These are phyloP conservation scores for Gulo gulo DNA, from an alignment of 2,113 vertebrate species.

Conservation along the genomic window DNA sequence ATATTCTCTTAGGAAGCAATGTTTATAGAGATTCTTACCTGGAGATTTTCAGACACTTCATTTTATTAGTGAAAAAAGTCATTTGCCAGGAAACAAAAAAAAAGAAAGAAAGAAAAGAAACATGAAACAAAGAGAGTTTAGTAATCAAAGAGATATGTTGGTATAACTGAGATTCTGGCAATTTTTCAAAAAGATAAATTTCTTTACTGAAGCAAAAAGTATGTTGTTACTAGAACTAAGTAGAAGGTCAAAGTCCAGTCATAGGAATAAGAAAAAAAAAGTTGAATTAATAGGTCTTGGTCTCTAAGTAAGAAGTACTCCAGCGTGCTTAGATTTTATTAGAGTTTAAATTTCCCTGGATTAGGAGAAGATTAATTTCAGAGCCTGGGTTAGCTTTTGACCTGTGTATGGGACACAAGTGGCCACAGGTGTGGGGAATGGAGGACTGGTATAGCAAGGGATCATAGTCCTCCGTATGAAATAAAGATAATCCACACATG, in stretches of 20 bases:
- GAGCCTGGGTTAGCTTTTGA: neutral
- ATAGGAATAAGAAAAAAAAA: neutral
- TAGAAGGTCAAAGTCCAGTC: neutral
- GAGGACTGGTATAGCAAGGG: rapidly evolving
- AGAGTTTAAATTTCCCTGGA: neutral
- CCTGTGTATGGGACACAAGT: neutral
- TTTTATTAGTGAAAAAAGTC: neutral
- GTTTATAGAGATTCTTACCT: neutral
- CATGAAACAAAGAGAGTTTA: neutral
- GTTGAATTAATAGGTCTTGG: neutral
- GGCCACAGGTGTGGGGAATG: neutral
- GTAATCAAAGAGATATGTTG: neutral
- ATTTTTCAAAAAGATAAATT: neutral
- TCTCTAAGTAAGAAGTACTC: neutral
- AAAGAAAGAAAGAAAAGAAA: neutral
- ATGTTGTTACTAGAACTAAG: neutral
- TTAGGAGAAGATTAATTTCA: neutral
- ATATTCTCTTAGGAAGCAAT: neutral
- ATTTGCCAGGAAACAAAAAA: neutral
- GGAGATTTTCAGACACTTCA: neutral
- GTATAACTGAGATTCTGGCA: neutral
- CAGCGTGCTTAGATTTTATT: slow-evolving; percentile 7
- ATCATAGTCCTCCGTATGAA: neutral
- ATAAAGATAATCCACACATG: slow-evolving; percentile 23
- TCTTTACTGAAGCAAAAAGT: neutral